Evolutionary conservation across 2,888 invertebrate species (phyloP), one percentile per base, ranked within the genome.

Genomic region (Diplolepis rosae): DNA sequence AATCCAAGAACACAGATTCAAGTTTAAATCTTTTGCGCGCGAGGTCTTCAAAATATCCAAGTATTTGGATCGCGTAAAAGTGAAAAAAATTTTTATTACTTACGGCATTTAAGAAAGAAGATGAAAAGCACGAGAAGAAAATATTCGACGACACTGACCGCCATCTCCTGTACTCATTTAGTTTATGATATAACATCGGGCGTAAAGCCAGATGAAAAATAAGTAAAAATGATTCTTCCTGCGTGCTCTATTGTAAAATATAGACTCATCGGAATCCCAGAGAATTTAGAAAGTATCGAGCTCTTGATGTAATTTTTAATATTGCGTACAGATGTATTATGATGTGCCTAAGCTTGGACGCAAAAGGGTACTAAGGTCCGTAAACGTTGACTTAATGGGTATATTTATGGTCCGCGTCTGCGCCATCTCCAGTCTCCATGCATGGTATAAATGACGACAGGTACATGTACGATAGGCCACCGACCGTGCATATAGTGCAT

Each of bases 131-230:
- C 73, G 70, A 86, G 72, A 72, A 84, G 68, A 70, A 83, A 76
- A 78, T 73, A 81, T 78, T 79, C 79, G 83, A 82, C 82, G 79
- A 83, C 81, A 86, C 85, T 87, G 85, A 85, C 79, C 84, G 85
- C 88, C 88, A 88, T 88, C 86, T 85, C 88, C 86, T 83, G 84
- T 83, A 77, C 79, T 83, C 79, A 77, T 77, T 77, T 76, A 73
- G 78, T 82, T 78, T 83, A 82, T 87, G 84, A 86, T 85, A 85
- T 84, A 86, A 86, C 87, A 87, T 88, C 81, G 84, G 84, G 83
- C 76, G 80, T 79, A 72, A 74, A 78, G 77, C 75, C 78, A 77
- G 71, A 75, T 79, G 82, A 82, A 84, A 84, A 85, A 82, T 83
- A 81, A 77, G 83, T 80, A 81, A 83, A 86, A 83, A 83, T 79